phyloP scores from a whole-genome alignment of 1,140 invertebrate species.

The Lepidotrigona ventralis region DNA sequence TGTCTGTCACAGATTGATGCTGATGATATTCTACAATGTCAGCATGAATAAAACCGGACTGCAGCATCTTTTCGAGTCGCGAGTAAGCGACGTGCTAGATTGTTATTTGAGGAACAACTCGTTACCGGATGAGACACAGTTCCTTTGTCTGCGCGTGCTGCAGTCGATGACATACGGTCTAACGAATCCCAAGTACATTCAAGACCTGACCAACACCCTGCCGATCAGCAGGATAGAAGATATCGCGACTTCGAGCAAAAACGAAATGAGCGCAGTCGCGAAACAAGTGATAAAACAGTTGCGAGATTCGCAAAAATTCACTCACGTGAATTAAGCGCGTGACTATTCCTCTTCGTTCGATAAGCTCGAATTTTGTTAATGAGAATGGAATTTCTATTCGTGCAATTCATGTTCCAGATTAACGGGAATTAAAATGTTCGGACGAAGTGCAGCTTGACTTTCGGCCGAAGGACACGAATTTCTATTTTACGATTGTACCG shows the following conservation, averaged over 20 bases:
- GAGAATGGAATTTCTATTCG: not conserved
- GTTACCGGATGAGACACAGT: conserved; percentile 62
- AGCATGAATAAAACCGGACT: conserved; percentile 73
- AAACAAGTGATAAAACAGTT: conserved; percentile 59
- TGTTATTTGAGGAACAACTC: conserved; percentile 61
- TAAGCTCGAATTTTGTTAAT: not conserved
- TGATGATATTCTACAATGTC: conserved; percentile 76
- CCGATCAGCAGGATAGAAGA: conserved; percentile 63
- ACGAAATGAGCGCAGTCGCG: conserved; percentile 52
- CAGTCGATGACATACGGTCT: conserved; percentile 73
- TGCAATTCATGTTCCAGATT: not conserved
- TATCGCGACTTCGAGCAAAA: conserved; percentile 43
- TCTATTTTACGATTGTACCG: not conserved
- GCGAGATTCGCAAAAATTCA: conserved; percentile 35
- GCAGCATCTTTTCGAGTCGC: conserved; percentile 66
- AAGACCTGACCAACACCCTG: conserved; percentile 59
- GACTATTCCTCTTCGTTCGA: not conserved
- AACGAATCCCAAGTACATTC: conserved; percentile 54
- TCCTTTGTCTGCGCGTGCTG: conserved; percentile 69
- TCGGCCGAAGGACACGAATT: not conserved
- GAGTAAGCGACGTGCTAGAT: conserved; percentile 59
- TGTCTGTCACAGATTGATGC: conserved; percentile 69
- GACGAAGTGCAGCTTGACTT: not conserved
- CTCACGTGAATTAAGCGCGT: conserved; percentile 11
- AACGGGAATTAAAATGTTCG: not conserved